Base-by-base conservation (phyloP, 2,113 vertebrate genomes). In the Martes martes region DNA sequence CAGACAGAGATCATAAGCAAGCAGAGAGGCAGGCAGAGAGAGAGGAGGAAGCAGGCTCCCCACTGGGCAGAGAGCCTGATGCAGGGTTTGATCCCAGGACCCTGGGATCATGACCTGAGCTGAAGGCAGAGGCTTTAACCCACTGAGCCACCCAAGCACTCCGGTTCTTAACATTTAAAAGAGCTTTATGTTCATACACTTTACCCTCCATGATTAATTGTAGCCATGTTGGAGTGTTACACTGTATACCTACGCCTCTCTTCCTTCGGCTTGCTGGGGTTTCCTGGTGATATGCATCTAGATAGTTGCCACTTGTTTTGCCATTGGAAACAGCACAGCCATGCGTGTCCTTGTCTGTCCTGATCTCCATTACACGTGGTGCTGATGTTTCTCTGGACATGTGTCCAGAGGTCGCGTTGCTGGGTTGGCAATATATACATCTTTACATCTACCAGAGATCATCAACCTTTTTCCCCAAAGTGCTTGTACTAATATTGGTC, bases 301-400 rank as follows among this genome's bases (percentile, higher is more conserved):
- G 47, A 2, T 36, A 4, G 23, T 39, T 23, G 79, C 28, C 36
- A 14, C 80, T 24, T 67, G 21, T 24, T 82, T 26, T 71, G 28
- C 36, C 39, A 0, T 24, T 24, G 16, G 47, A 45, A 18, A 13
- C 10, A 45, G 55, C 16, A 15, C 52, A 11, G 31, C 31, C 2
- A 0, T 21, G 50, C 8, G 0, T 4, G 23, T n/a, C 55, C 61
- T 24, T 50, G 50, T 26, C 33, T 21, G 1, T n/a, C 6, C 4
- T 1, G 18, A 50, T 8, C 71, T 61, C 71, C 39, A 1, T 8
- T 14, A 8, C 3, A 6, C 0, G 3, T 11, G 4, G 4, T 4
- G 71, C 28, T 67, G 0, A 0, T 28, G 59, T 85, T 55, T 36
- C 23, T 36, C 11, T 45, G 15, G 26, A 33, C 45, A 4, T 4